Evolutionary conservation across 2,113 vertebrate genomes (phyloP).

Genomic region (Toxotes chatareus): DNA sequence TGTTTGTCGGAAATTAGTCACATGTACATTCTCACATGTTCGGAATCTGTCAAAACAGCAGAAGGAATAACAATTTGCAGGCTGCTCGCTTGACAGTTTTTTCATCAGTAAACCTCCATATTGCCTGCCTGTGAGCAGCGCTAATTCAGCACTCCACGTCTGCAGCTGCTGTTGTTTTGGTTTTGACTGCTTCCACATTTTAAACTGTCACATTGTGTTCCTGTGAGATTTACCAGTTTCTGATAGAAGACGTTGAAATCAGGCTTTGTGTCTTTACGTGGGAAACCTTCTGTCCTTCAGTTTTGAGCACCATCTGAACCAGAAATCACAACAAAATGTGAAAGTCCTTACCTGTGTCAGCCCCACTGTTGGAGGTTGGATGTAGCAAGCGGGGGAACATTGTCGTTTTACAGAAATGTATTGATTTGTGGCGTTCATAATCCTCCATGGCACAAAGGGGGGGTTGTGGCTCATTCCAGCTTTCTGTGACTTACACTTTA

Average conservation of each 20-base stretch:
- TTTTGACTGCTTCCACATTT: background rate
- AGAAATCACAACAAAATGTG: constrained; percentile 34
- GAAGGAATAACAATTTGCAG: background rate
- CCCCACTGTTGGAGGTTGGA: constrained; percentile 43
- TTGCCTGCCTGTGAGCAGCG: background rate
- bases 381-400: constrained; percentile 45
- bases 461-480: constrained; percentile 75
- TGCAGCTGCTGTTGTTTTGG: background rate
- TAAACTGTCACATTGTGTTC: background rate
- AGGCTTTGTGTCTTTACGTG: background rate
- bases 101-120: background rate
- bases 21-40: background rate
- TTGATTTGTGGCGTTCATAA: constrained; percentile 85
- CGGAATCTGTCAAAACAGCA: background rate
- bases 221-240: background rate
- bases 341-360: constrained; percentile 41
- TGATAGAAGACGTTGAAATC: background rate
- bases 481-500: constrained; percentile 79
- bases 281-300: background rate
- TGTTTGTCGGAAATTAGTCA: background rate
- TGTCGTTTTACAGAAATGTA: constrained; percentile 72
- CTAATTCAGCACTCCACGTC: background rate
- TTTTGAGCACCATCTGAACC: background rate
- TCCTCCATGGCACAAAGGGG: constrained; percentile 73
- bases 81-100: background rate